Evolutionary conservation across 2,113 vertebrate genomes (phyloP).

Genomic region (Bolborhynchus lineola): DNA sequence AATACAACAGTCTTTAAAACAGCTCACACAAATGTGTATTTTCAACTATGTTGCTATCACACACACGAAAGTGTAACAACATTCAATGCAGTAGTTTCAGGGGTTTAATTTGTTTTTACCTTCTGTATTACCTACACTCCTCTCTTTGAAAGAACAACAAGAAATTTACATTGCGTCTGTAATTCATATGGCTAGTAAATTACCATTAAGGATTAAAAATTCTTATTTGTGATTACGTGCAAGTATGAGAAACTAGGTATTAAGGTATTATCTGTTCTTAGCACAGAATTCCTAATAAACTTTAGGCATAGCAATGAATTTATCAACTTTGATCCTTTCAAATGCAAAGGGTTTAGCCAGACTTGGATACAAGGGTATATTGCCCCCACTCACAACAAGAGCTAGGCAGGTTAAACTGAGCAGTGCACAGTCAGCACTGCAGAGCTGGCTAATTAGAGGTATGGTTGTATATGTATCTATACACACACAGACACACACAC

Average conservation of each 20-base stretch:
- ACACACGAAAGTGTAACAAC: background rate
- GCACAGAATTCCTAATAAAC: background rate
- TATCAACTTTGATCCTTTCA: background rate
- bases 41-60: background rate
- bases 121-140: background rate
- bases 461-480: background rate
- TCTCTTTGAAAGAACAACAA: background rate
- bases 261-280: background rate
- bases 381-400: background rate
- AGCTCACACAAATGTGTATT: background rate
- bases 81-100: background rate
- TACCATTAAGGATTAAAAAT: background rate
- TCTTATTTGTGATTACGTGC: background rate
- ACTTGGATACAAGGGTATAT: background rate
- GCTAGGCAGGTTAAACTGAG: background rate
- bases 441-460: background rate
- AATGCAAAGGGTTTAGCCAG: background rate
- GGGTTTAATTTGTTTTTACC: background rate
- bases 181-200: background rate
- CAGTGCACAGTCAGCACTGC: background rate
- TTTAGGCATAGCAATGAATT: background rate
- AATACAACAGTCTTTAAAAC: background rate
- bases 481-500: background rate
- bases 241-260: background rate
- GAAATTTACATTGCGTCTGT: background rate